Percentiles rank a stretch among this genome's conserved stretches.
Evolutionary conservation across 2,797 vertebrate genomes (phyloP).

Genomic region (Lepus oiostolus): DNA sequence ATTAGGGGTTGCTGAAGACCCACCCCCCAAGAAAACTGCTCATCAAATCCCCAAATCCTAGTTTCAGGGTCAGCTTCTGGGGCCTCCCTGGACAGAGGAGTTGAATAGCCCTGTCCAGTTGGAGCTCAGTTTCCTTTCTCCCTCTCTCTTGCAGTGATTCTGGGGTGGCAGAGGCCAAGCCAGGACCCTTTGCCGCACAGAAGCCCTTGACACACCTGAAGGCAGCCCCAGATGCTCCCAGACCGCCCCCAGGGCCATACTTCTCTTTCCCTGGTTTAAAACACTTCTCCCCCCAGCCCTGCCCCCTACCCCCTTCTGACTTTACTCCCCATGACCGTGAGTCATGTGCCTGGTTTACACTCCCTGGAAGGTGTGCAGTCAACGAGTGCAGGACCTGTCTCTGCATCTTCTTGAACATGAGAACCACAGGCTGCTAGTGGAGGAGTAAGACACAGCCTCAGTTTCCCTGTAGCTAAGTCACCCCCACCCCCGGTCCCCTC

Average conservation of each 20-base stretch:
- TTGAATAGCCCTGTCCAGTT: no score
- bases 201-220: background rate
- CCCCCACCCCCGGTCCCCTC: background rate
- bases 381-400: background rate
- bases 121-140: background rate
- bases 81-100: rapidly evolving
- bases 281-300: background rate
- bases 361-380: background rate
- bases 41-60: background rate
- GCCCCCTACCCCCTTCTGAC: no score
- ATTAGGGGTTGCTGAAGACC: background rate
- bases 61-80: background rate
- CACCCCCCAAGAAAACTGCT: background rate
- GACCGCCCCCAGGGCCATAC: background rate
- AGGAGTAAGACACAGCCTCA: background rate
- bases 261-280: background rate
- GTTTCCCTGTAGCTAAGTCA: background rate
- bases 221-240: background rate
- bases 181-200: background rate
- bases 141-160: background rate
- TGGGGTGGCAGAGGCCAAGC: background rate
- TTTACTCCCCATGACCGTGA: no score
- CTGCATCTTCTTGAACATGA: background rate
- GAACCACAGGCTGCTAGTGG: background rate
- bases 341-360: no score